Base-by-base conservation (phyloP, 1,140 invertebrate species). In the Tetramorium parvispinum region DNA sequence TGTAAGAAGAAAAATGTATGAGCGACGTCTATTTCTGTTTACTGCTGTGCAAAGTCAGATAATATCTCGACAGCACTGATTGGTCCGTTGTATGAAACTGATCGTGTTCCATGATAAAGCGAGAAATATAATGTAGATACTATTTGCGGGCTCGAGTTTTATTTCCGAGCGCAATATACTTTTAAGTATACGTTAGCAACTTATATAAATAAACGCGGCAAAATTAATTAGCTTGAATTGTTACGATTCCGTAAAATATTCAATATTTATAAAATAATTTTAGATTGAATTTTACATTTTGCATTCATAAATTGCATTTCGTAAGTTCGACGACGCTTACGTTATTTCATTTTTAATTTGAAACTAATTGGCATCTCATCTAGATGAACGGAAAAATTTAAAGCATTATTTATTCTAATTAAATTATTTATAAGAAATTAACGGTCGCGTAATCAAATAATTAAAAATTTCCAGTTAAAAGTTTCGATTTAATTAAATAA, bases 1-100 rank as follows among this genome's bases (percentile, higher is more conserved):
- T 40, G 59, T 37, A 32, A 46, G 18, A 73, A 61, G 79, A 59
- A 46, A 73, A 75, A 75, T 75, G 75, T 59, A 11, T 24, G 46
- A 13, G 53, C 66, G 8, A 73, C 27, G 40, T 73, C 24, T 55
- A 40, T 79, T 53, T 53, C 37, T 65, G 32, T 79, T 53, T 53
- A 66, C 61, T 18, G 40, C 46, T 21, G 37, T 10, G 27, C 21
- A 10, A 70, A 78, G 18, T 70, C 46, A 24, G 16, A 59, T 40
- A 8, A 18, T 49, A n/a, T 57, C 40, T 61, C 18, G 51, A 43
- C n/a, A 24, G n/a, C n/a, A 57, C 27, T 66, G n/a, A 66, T 21
- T 66, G n/a, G 63, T 13, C 10, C n/a, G 21, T 11, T 43, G 32
- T 32, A 3, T 4, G n/a, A 40, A 66, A 66, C 10, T 43, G 37